A percentile compares a stretch with the other conserved stretches of the same genome.
These are phyloP conservation scores for Psilopogon haemacephalus DNA, from an alignment of 2,113 vertebrate species.

Conservation along the genomic window DNA sequence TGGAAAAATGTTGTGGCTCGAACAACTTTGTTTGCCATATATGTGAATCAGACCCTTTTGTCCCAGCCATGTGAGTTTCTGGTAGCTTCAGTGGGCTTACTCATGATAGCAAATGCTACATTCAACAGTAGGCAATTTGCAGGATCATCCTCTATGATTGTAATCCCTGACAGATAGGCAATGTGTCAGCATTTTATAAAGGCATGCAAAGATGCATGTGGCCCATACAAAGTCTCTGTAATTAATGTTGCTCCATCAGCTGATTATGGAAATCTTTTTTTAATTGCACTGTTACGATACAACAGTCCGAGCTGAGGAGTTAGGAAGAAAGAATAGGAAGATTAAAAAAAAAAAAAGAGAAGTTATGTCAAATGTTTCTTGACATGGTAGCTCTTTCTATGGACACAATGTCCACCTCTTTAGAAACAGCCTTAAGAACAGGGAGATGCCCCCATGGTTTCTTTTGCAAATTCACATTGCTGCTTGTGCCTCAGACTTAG, in stretches of 20 bases:
- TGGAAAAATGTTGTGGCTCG: background rate
- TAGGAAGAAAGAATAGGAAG: background rate
- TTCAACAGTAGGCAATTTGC: slow-evolving; percentile 23
- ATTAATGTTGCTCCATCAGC: slow-evolving; percentile 25
- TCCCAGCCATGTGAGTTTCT: slow-evolving; percentile 12
- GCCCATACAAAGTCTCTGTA: background rate
- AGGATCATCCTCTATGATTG: slow-evolving; percentile 25
- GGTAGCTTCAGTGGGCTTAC: slow-evolving; percentile 29
- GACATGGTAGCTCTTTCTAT: background rate
- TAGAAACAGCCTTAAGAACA: background rate
- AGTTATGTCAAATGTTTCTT: background rate
- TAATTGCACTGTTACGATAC: background rate
- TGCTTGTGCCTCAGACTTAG: background rate
- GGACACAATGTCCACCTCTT: background rate
- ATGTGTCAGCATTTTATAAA: slow-evolving; percentile 41
- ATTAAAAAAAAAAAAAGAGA: background rate
- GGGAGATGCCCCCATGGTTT: background rate
- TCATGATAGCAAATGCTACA: slow-evolving; percentile 8
- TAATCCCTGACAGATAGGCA: slow-evolving; percentile 24
- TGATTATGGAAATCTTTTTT: slow-evolving; percentile 33
- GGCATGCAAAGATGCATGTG: background rate
- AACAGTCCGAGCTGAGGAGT: background rate
- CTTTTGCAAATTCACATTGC: background rate
- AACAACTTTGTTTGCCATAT: slow-evolving; percentile 12
- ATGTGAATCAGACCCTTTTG: slow-evolving; percentile 30